Evolutionary conservation across 2,797 vertebrate species (phyloP).

Genomic region (Pogoniulus pusillus): DNA sequence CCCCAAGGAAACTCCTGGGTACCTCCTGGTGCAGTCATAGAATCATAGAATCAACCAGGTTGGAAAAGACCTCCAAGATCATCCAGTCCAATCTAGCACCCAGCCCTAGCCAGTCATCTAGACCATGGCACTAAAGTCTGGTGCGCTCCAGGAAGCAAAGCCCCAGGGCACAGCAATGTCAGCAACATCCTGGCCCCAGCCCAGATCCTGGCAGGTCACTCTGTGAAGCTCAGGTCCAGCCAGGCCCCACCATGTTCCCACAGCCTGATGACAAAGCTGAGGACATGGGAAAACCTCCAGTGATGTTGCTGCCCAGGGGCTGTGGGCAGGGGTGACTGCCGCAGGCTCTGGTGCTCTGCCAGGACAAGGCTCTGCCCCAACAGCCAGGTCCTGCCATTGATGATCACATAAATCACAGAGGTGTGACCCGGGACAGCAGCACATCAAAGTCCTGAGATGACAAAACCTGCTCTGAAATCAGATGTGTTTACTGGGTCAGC

Average conservation of each 20-base stretch:
- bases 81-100: no score
- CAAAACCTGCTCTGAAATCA: background rate
- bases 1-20: background rate
- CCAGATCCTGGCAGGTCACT: background rate
- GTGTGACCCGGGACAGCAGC: background rate
- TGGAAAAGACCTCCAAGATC: no score
- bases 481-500: slow-evolving; percentile 10
- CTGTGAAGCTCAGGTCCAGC: fast-evolving
- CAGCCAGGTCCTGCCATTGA: background rate
- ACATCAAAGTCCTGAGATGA: background rate
- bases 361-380: background rate
- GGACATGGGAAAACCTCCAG: no score
- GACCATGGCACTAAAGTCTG: no score
- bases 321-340: background rate
- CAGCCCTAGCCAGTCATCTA: no score
- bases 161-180: background rate
- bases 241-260: background rate
- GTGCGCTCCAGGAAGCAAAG: background rate
- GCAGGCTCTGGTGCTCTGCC: background rate
- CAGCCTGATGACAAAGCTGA: background rate
- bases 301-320: background rate
- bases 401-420: background rate
- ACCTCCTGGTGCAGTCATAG: background rate
- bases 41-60: no score
- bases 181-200: background rate